phyloP scores from a whole-genome alignment of 2,888 invertebrate genomes.

The Aphidoletes aphidimyza region DNA sequence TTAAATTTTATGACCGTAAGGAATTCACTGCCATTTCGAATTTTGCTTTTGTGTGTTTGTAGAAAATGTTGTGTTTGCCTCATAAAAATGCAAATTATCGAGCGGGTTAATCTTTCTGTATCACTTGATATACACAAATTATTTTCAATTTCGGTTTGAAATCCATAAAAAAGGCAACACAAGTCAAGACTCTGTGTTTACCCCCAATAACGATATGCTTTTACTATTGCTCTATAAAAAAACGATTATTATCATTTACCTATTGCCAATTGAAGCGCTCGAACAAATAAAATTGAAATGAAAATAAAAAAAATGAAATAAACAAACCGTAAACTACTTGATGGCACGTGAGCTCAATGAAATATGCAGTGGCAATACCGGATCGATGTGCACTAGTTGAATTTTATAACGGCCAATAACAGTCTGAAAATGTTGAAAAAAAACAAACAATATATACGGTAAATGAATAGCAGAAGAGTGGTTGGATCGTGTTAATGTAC shows the following conservation, averaged over 20 bases:
- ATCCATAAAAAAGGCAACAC: neutral
- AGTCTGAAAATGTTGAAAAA: neutral
- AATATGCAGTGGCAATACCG: slow-evolving; percentile 9
- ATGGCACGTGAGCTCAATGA: slow-evolving; percentile 35
- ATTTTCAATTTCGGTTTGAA: slow-evolving; percentile 32
- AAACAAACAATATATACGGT: neutral
- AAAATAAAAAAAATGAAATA: too few relatives aligned
- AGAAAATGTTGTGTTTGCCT: neutral
- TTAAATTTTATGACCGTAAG: slow-evolving; percentile 50
- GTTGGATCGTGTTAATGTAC: slow-evolving; percentile 23
- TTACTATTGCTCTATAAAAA: neutral
- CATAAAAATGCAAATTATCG: slow-evolving; percentile 43
- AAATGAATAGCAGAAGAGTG: neutral
- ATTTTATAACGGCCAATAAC: slow-evolving; percentile 16
- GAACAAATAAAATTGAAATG: too few relatives aligned
- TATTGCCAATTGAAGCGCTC: neutral
- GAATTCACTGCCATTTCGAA: slow-evolving; percentile 35
- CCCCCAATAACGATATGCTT: neutral
- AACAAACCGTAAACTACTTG: slow-evolving; percentile 39
- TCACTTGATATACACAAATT: slow-evolving; percentile 25
- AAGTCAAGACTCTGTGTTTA: neutral
- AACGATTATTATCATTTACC: neutral
- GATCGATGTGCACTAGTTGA: slow-evolving; percentile 30
- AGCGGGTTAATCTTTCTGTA: slow-evolving; percentile 30
- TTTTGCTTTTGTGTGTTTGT: neutral